Base-by-base conservation (phyloP, 2,797 vertebrate genomes). In the Gymnopithys bicolor region DNA sequence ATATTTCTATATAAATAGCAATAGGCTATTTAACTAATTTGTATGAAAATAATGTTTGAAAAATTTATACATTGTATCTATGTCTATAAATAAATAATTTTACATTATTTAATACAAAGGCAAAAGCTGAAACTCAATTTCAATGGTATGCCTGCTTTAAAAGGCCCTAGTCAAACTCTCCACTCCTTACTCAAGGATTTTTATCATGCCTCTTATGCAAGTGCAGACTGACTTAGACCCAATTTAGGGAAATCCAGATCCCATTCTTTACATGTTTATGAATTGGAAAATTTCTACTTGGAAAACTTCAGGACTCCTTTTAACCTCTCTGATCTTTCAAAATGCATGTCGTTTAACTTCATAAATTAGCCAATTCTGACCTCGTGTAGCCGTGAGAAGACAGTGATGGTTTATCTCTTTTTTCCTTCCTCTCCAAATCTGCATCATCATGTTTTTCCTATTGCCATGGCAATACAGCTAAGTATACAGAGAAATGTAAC, bases 401-500 rank as follows among this genome's bases (percentile, higher is more conserved):
- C 59, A 81, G 87, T 18, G 25, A 49, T 28, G 63, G 82, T 95
- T 96, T 89, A 80, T 84, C 46, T 92, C 52, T 75, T 89, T 92
- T 95, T 83, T 48, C 69, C 56, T 91, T 80, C 60, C 64, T 89
- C 87, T 93, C 70, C 80, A 92, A 94, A 85, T 92, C 95, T 94
- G 90, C 79, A 94, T 94, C 91, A 90, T 90, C 89, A 37, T 94
- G 91, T 97, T 98, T 95, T 75, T 77, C 62, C 87, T 67, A 94
- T 97, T 77, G 76, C 97, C 97, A 96, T 97, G 97, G 97, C 82
- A 92, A 97, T 96, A 48, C 55, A 86, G 91, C 87, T 81, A 55
- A 85, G 87, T 81, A 93, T 84, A 81, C 58, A 62, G 79, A 90
- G 68, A 68, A 83, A 74, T 24, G 83, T 88, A 91, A 82, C 71